A percentile compares a stretch with the other conserved stretches of the same genome.
Evolutionary conservation across 2,113 vertebrate species (phyloP).

Genomic region (Platichthys stellatus): DNA sequence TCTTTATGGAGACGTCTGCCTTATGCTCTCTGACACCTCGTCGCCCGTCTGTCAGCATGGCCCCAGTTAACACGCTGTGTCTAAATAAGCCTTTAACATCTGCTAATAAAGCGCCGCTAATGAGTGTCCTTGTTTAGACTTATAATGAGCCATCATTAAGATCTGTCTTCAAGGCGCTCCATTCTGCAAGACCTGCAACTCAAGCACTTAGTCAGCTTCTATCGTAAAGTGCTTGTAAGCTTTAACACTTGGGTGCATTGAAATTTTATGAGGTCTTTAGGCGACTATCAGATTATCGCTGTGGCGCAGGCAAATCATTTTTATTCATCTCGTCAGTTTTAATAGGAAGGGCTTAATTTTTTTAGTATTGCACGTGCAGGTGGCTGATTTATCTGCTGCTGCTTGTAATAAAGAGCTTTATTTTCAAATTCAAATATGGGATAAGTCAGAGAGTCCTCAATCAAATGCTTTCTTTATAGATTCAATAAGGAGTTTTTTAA

Average conservation of each 20-base stretch:
- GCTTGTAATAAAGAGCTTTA: background rate
- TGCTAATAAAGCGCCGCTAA: slow-evolving; percentile 75
- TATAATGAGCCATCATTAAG: slow-evolving; percentile 77
- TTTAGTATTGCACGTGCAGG: slow-evolving; percentile 1
- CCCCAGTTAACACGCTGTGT: slow-evolving; percentile 63
- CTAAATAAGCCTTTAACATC: slow-evolving; percentile 75
- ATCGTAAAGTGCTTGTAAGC: slow-evolving; percentile 64
- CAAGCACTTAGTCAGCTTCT: slow-evolving; percentile 64
- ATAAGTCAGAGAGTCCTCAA: background rate
- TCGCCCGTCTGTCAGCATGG: slow-evolving; percentile 55
- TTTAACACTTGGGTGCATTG: slow-evolving; percentile 51
- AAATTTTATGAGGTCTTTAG: slow-evolving; percentile 66
- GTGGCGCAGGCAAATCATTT: slow-evolving; percentile 23
- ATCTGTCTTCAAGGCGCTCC: slow-evolving; percentile 56
- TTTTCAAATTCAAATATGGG: background rate
- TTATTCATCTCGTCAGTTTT: slow-evolving; percentile 39
- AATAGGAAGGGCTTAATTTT: slow-evolving; percentile 26
- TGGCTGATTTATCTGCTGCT: slow-evolving; percentile 13
- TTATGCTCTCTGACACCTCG: slow-evolving; percentile 58
- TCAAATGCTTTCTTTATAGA: background rate
- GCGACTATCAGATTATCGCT: slow-evolving; percentile 55
- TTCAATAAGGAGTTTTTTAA: background rate
- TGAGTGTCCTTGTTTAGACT: slow-evolving; percentile 76
- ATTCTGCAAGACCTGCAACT: slow-evolving; percentile 48
- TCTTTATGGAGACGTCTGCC: slow-evolving; percentile 51